Base-by-base conservation (phyloP, 2,113 vertebrate genomes). In the Tricholaema leucomelas region DNA sequence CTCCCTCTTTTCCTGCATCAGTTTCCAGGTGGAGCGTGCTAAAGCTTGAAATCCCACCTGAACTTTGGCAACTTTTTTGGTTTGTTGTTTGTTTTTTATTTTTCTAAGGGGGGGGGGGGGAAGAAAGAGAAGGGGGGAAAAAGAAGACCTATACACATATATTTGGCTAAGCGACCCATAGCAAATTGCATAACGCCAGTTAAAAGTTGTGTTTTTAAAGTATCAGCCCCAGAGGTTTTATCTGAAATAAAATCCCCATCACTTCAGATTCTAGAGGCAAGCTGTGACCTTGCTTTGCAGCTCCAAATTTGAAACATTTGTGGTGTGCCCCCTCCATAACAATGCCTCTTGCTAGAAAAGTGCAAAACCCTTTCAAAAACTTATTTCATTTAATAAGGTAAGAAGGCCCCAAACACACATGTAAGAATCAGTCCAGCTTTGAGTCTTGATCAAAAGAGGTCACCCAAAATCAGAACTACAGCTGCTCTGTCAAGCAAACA, bases 211-310 rank as follows among this genome's bases (percentile, higher is more conserved):
- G 92, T 96, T 97, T 97, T 97, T 90, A 95, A 97, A 95, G 96
- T 95, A 97, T 93, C 96, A 96, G 91, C 90, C 95, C 96, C 96
- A 96, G 94, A 97, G 97, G 96, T 97, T 97, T 97, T 94, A 97
- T 97, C 96, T 95, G 97, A 98, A 98, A 97, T 97, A 96, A 98
- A 97, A 97, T 94, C 96, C 95, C 92, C 91, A 96, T 98, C 97
- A 96, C 92, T 97, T 97, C 95, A 97, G 95, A 97, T 96, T 97
- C 91, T 97, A 85, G 82, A 97, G 93, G 95, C 91, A 94, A 97
- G 96, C 87, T 96, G 80, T 91, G 92, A 96, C 96, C 95, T 97
- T 54, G 76, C 85, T 90, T 92, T 84, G 92, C 90, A 85, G 91
- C 88, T 96, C 94, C 91, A 97, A 97, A 97, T 97, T 83, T 70